Evolutionary conservation across 2,113 vertebrate species (phyloP), one percentile per base, ranked within the genome.

Genomic region (Falcunculus frontatus): DNA sequence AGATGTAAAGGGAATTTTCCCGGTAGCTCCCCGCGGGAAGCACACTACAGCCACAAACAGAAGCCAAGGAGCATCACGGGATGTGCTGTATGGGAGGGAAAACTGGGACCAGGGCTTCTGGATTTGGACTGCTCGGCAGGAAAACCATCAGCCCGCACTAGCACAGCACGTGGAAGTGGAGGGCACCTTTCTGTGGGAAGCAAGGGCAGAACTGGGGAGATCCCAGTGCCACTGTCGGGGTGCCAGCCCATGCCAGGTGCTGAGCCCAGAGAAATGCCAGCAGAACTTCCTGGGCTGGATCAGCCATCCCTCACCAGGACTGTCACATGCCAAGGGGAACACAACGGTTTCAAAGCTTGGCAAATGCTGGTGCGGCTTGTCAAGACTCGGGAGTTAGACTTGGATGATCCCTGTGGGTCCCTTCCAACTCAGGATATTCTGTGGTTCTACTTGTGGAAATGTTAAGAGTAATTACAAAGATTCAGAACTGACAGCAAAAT

Each of bases 181-280:
- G 11, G 23, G 25, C 56, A 75, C 46, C 9, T 57, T n/a, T n/a
- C 59, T 39, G 4, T 1, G 11, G 41, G 42, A 29, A 25, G 49
- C 63, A 55, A 29, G 18, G 29, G 52, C 52, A 60, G 74, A 30
- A n/a, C 33, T 9, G 16, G 3, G 46, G 35, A 79, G 44, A 23
- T 33, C 8, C 1, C 7, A 21, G 64, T 13, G 44, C 63, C 30
- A 35, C 22, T 1, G 0, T 29, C 3, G 1, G 21, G 49, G 29
- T 9, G 25, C 47, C 23, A 57, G 55, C 7, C 44, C 1, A 0
- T 35, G 53, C 25, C 64, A 44, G 37, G 3, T 3, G 42, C 87
- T 25, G 25, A 62, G 42, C 63, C 39, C 62, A 32, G 39, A 37
- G 63, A 39, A 42, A 30, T 13, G 59, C n/a, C 70, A 56, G 69